Base-by-base conservation (phyloP, 2,888 invertebrate species). In the Eupelmus urozonus region DNA sequence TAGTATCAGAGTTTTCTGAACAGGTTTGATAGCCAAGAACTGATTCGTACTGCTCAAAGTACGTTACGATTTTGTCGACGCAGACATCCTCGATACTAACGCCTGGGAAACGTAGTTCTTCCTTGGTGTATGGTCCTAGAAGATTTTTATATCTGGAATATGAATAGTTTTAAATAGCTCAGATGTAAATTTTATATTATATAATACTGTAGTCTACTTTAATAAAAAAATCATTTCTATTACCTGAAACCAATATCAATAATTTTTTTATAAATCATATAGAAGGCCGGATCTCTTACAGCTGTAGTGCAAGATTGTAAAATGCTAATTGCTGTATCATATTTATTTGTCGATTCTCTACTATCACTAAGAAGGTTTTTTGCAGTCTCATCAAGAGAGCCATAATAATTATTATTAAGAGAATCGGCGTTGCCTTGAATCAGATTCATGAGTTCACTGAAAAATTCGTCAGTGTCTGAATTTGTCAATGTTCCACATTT, bases 261-360 rank as follows among this genome's bases (percentile, higher is more conserved):
- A 81, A 94, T 91, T 78, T 92, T 92, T 85, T 93, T 93, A 91
- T 91, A 92, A 71, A 94, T 90, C 88, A 92, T 92, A 90, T 92
- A 95, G 90, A 93, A 94, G 7, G 92, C 92, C 1, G 94, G 94
- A 84, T 94, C 95, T 72, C 94, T 92, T 57, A 93, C 85, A 25
- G 92, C 91, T 1, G 94, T 94, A 85, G 93, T 92, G 84, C 92
- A 93, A 83, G 93, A 92, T 83, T 94, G 93, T 82, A 94, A 86
- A 0, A 90, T 92, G 53, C 93, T 93, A 13, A 94, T 94, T 0
- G 90, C 87, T 2, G 92, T 85, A 76, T 91, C 84, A 80, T 87
- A 84, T 76, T 87, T 85, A 74, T 86, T 84, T 40, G 84, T 80
- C 2, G 88, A 86, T 34, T 89, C 86, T n/a, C 84, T 81, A 11